Conservation (phyloP, 2,113 vertebrate species). For the Carollia perspicillata region DNA sequence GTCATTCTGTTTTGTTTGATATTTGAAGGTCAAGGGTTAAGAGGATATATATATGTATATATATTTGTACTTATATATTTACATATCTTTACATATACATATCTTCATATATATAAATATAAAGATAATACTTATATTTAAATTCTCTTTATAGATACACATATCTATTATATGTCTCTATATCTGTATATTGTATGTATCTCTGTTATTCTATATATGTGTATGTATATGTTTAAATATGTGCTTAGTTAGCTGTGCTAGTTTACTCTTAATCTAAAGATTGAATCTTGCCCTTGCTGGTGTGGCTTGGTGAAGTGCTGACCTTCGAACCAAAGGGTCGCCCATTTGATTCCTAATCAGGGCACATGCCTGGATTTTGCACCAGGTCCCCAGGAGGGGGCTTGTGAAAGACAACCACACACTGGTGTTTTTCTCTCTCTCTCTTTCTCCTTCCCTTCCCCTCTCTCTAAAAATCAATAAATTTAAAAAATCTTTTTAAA, state of each 20-base stretch:
- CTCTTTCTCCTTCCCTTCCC: no score
- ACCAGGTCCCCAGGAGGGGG: no score
- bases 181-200: not conserved
- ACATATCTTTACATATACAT: no score
- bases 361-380: no score
- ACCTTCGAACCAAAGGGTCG: no score
- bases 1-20: not conserved
- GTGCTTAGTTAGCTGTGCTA: not conserved
- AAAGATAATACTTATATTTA: not conserved
- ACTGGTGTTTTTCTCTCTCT: no score
- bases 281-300: not conserved
- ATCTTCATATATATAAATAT: not conserved
- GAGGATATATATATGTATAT: not conserved
- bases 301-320: no score
- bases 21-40: not conserved
- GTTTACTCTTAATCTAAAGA: not conserved
- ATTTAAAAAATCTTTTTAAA: no score
- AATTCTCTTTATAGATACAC: not conserved
- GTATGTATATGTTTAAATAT: not conserved
- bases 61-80: not conserved
- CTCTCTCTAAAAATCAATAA: no score
- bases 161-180: not conserved
- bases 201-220: not conserved
- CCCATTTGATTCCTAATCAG: no score
- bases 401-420: no score